Conservation (phyloP, 1,140 invertebrate genomes). For the Meloidogyne floridensis region DNA sequence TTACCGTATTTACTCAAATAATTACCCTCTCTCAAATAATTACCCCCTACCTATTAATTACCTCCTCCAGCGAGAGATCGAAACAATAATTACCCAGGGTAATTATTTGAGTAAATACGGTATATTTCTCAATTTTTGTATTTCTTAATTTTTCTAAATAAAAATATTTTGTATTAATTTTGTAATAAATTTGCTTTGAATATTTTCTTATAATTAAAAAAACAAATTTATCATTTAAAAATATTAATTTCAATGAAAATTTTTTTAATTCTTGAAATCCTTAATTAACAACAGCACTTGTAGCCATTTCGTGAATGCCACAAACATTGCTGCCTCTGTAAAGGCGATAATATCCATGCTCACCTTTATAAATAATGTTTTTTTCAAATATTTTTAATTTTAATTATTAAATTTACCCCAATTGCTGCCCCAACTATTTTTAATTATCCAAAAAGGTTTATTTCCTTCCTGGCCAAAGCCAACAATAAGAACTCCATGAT, state of each 20-base stretch:
- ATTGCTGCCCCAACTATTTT: slow-evolving; percentile 84
- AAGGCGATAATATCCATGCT: slow-evolving; percentile 83
- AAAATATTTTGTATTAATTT: neutral
- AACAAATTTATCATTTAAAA: too few relatives aligned
- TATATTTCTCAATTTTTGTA: neutral
- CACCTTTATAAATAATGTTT: slow-evolving; percentile 27
- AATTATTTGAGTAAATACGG: too few relatives aligned
- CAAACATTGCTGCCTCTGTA: slow-evolving; percentile 92
- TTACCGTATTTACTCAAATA: neutral
- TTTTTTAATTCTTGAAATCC: neutral
- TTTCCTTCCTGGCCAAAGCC: slow-evolving; percentile 81
- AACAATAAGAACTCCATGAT: slow-evolving; percentile 81
- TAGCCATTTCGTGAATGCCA: slow-evolving; percentile 86
- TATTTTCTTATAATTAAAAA: neutral
- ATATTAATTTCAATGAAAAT: too few relatives aligned
- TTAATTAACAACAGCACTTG: slow-evolving; percentile 76
- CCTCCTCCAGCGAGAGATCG: too few relatives aligned
- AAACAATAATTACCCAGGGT: too few relatives aligned
- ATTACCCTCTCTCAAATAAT: too few relatives aligned
- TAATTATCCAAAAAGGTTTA: slow-evolving; percentile 87
- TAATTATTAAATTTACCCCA: slow-evolving; percentile 77
- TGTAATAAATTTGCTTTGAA: slow-evolving; percentile 3
- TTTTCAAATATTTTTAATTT: neutral
- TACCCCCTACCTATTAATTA: too few relatives aligned
- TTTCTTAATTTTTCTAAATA: too few relatives aligned